Evolutionary conservation across 2,888 invertebrate genomes (phyloP).

Genomic region (Hypolimnas misippus): DNA sequence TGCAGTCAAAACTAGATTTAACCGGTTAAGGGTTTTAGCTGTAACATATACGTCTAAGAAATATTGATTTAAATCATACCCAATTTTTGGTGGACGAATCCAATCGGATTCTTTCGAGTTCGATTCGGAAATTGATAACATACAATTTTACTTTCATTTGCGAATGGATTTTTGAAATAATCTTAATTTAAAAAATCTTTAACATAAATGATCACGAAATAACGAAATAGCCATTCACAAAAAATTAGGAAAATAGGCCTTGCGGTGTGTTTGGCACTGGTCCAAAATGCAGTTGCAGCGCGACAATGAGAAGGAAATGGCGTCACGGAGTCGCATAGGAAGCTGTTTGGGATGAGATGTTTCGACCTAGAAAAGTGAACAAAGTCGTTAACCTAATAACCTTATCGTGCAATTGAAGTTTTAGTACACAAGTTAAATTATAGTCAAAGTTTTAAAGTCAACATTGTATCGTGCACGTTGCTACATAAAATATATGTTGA

Average conservation of each 20-base stretch:
- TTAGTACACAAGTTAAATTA: constrained; percentile 25
- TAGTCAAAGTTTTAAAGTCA: background rate
- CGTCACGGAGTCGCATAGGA: constrained; percentile 27
- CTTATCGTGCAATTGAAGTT: constrained; percentile 34
- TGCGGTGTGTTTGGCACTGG: constrained; percentile 29
- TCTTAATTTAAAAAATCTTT: background rate
- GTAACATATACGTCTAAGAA: no score
- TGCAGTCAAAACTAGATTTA: no score
- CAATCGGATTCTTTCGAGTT: no score
- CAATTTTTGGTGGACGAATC: no score
- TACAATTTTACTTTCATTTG: no score
- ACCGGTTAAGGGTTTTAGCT: no score
- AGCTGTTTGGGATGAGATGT: constrained; percentile 29
- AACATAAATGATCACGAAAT: background rate
- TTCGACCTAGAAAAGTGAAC: constrained; percentile 33
- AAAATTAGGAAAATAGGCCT: constrained; percentile 7
- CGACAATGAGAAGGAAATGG: constrained; percentile 36
- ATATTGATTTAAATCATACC: no score
- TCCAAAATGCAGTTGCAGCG: constrained; percentile 32
- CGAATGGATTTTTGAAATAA: no score
- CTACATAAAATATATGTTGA: background rate
- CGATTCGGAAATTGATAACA: no score
- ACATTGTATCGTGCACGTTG: background rate
- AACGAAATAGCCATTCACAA: background rate
- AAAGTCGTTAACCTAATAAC: constrained; percentile 51